These are phyloP conservation scores for Dexiosoma caninum DNA, from an alignment of 2,888 invertebrate genomes.

Conservation along the genomic window DNA sequence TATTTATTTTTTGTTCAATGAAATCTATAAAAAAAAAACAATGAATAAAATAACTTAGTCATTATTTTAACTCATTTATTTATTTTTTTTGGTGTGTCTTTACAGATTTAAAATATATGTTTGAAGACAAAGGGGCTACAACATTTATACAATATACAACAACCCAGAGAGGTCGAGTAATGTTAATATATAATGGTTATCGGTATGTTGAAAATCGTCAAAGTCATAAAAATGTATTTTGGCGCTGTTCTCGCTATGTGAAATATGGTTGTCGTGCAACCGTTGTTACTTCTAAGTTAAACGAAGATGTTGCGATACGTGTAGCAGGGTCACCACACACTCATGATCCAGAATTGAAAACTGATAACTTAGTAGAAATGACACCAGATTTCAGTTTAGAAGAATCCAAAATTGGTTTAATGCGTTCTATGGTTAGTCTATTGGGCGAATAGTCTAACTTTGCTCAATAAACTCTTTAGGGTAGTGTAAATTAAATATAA, in stretches of 20 bases:
- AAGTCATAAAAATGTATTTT: constrained; percentile 77
- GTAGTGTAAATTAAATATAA: constrained; percentile 23
- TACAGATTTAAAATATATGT: constrained; percentile 71
- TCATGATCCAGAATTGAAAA: constrained; percentile 75
- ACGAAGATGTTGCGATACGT: constrained; percentile 72
- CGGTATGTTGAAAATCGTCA: constrained; percentile 77
- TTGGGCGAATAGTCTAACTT: constrained; percentile 61
- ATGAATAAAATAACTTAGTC: constrained; percentile 9
- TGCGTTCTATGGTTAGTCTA: constrained; percentile 66
- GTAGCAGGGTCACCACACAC: constrained; percentile 76
- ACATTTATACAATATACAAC: constrained; percentile 76
- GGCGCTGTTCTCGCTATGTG: constrained; percentile 78
- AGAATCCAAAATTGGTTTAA: constrained; percentile 69
- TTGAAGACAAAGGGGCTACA: constrained; percentile 72
- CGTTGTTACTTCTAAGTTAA: constrained; percentile 76
- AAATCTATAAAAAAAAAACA: not conserved
- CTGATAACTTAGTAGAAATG: constrained; percentile 71
- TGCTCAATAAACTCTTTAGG: not conserved
- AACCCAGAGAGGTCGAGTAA: constrained; percentile 77
- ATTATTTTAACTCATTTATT: not conserved
- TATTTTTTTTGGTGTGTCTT: constrained; percentile 57
- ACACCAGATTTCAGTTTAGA: constrained; percentile 71
- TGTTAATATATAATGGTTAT: constrained; percentile 77
- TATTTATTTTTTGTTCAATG: too few relatives aligned
- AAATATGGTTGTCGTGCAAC: constrained; percentile 77